Evolutionary conservation across 1,140 invertebrate species (phyloP).

Genomic region (Elysia chlorotica): DNA sequence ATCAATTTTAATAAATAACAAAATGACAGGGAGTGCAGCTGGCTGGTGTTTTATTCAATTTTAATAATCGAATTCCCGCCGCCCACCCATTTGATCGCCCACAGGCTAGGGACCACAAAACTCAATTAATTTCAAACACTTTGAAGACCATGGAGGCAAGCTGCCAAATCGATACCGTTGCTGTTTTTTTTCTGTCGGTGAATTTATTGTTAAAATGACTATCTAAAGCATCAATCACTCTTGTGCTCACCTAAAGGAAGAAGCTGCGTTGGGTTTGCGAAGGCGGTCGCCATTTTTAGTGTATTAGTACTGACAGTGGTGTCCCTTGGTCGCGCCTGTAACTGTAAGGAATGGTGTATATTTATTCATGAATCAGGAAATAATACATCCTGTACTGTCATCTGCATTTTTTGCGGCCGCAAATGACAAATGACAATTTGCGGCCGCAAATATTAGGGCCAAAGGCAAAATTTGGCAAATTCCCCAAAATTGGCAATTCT

Average conservation of each 20-base stretch:
- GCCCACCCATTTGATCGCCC: too few species aligned
- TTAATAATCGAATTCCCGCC: too few species aligned
- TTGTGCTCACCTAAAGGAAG: constrained; percentile 45
- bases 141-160: too few species aligned
- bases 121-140: too few species aligned
- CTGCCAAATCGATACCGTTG: too few species aligned
- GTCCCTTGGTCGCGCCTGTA: background rate
- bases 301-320: background rate
- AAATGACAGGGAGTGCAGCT: too few species aligned
- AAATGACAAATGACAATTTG: background rate
- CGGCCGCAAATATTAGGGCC: background rate
- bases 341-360: background rate
- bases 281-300: constrained; percentile 39
- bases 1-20: too few species aligned
- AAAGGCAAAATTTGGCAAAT: background rate
- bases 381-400: background rate
- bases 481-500: too few species aligned
- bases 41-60: too few species aligned
- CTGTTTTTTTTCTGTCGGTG: too few species aligned
- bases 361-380: background rate
- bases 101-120: too few species aligned
- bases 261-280: constrained; percentile 53
- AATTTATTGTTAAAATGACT: too few species aligned
- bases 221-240: background rate
- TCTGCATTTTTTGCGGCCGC: background rate